Evolutionary conservation across 2,797 vertebrate genomes (phyloP).

Genomic region (Nyctibius grandis): DNA sequence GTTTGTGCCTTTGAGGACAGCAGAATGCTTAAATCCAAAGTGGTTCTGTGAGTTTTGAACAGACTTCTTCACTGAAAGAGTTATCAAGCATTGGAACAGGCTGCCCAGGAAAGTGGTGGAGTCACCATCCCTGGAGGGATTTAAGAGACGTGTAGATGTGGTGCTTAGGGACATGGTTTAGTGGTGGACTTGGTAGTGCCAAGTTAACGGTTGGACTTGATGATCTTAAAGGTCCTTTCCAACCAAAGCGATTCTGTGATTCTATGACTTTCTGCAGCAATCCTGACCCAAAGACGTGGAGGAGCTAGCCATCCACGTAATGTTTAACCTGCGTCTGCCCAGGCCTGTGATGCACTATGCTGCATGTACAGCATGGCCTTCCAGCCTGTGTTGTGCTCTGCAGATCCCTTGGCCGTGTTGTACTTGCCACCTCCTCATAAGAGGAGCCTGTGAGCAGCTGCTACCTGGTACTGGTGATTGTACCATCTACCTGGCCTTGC

Average conservation of each 20-base stretch:
- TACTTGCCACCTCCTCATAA: background rate
- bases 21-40: background rate
- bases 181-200: no score
- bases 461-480: background rate
- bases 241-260: background rate
- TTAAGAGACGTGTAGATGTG: no score
- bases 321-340: background rate
- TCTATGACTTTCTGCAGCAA: background rate
- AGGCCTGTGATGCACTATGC: background rate
- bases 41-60: background rate
- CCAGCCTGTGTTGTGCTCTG: background rate
- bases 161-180: no score
- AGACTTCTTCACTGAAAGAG: no score
- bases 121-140: no score
- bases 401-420: background rate
- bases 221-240: no score
- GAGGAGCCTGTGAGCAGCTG: background rate
- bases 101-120: no score
- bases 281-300: background rate
- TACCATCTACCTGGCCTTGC: background rate
- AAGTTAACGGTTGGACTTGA: no score
- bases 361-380: background rate
- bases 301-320: background rate
- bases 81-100: no score
- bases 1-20: background rate